Conservation (phyloP, 2,797 vertebrate genomes). For the Neosilurus hyrtlii region DNA sequence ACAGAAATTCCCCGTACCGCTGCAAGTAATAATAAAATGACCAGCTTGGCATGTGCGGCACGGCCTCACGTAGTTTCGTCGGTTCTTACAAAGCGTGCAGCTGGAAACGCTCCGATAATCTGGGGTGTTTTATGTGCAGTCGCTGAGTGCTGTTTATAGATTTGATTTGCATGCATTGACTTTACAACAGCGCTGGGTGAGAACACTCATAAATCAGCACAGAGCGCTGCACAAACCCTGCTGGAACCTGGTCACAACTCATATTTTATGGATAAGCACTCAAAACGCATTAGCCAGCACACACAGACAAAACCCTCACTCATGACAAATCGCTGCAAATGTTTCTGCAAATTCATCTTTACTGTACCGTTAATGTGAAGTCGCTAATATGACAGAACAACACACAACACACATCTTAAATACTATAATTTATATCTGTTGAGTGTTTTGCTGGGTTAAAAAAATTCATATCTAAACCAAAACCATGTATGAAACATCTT, state of each 20-base stretch:
- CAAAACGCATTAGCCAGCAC: conserved; percentile 32
- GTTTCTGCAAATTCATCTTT: background rate
- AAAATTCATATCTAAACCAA: too few species aligned
- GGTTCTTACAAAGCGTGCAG: conserved; percentile 17
- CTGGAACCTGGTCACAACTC: conserved; percentile 20
- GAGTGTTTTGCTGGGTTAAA: too few species aligned
- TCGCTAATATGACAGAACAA: background rate
- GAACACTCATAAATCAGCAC: conserved; percentile 42
- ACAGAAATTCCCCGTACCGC: background rate
- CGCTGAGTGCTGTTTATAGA: conserved; percentile 49
- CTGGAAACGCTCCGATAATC: conserved; percentile 35
- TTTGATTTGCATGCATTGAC: conserved; percentile 38
- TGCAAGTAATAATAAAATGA: background rate
- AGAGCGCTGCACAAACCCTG: background rate
- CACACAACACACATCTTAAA: background rate
- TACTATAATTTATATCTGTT: background rate
- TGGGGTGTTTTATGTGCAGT: conserved; percentile 21
- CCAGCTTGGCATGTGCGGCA: conserved; percentile 1
- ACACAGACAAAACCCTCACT: background rate
- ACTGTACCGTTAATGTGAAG: conserved; percentile 9
- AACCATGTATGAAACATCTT: too few species aligned
- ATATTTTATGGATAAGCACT: conserved; percentile 47
- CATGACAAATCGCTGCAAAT: conserved; percentile 2
- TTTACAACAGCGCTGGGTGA: conserved; percentile 33
- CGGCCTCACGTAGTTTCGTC: conserved; percentile 1